Percentiles rank a stretch among this genome's conserved stretches.
These are phyloP conservation scores for Tetheella fluctuosa DNA, from an alignment of 2,888 invertebrate genomes.

Conservation along the genomic window DNA sequence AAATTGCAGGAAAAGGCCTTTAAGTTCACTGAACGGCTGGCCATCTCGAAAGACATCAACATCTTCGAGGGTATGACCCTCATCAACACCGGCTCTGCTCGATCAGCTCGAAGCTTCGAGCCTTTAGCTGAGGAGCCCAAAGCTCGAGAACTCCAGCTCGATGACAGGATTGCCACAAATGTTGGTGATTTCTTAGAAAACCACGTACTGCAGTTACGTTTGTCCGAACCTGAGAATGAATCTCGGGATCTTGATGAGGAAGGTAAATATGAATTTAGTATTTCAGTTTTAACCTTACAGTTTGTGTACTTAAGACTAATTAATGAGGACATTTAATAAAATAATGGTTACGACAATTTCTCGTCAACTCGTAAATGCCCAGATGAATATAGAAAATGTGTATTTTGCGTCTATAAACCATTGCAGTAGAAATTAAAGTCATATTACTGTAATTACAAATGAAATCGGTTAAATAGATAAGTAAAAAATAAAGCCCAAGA, in stretches of 20 bases:
- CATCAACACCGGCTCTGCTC: conserved; percentile 78
- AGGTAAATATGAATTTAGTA: conserved; percentile 50
- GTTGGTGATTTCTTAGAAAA: conserved; percentile 75
- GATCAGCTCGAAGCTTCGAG: conserved; percentile 77
- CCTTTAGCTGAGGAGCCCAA: conserved; percentile 73
- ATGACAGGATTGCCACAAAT: conserved; percentile 74
- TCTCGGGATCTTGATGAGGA: conserved; percentile 75
- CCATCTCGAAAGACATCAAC: conserved; percentile 80
- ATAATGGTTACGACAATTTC: too few relatives aligned
- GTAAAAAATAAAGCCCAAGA: conserved; percentile 20
- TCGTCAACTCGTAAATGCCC: too few relatives aligned
- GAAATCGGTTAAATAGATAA: too few relatives aligned
- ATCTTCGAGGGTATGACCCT: conserved; percentile 79
- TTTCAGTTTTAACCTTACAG: not conserved
- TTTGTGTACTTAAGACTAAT: too few relatives aligned
- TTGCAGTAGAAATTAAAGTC: not conserved
- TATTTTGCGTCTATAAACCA: too few relatives aligned
- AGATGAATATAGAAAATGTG: too few relatives aligned
- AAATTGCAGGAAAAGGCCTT: conserved; percentile 84
- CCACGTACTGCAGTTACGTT: conserved; percentile 75
- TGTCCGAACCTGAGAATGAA: conserved; percentile 65
- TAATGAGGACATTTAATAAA: too few relatives aligned
- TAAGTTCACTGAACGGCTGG: conserved; percentile 83
- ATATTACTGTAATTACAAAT: not conserved
- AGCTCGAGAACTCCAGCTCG: conserved; percentile 70